These are phyloP conservation scores for Orientallactaga sibirica DNA, from an alignment of 2,797 vertebrate genomes.

Conservation along the genomic window DNA sequence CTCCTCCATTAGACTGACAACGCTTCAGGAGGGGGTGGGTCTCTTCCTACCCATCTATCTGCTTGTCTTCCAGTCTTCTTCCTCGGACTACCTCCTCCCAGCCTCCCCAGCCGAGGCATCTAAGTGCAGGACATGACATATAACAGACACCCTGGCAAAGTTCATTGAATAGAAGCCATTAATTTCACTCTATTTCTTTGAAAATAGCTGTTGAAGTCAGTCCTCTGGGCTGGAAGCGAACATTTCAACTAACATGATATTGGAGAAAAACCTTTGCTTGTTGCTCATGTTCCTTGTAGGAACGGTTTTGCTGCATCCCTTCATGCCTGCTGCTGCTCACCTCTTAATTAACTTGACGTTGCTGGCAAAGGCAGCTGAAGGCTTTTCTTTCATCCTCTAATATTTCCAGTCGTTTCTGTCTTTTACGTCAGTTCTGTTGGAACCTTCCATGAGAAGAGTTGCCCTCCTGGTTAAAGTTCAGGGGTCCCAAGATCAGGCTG, in stretches of 20 bases:
- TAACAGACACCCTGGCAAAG: not conserved
- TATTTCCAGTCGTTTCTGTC: slow-evolving; percentile 2
- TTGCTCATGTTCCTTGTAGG: slow-evolving; percentile 21
- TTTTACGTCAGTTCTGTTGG: not conserved
- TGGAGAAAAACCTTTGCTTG: slow-evolving; percentile 26
- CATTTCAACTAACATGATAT: not conserved
- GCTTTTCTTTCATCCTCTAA: not conserved
- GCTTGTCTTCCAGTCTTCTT: not conserved
- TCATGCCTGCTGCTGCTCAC: slow-evolving; percentile 3
- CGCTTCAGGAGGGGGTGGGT: not conserved
- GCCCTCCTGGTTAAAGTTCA: slow-evolving; percentile 20
- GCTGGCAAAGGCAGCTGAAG: not conserved
- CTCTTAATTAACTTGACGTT: not conserved
- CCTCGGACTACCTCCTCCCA: not conserved
- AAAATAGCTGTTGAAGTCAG: slow-evolving; percentile 43
- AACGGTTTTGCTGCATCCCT: not conserved
- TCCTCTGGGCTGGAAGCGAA: slow-evolving; percentile 45
- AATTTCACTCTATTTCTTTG: slow-evolving; percentile 15
- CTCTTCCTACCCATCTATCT: not conserved
- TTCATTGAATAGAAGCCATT: slow-evolving; percentile 9
- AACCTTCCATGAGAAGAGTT: not conserved
- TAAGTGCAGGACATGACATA: not conserved
- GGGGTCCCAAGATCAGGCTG: not conserved
- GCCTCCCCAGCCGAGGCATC: not conserved
- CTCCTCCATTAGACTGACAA: not conserved